Evolutionary conservation across 2,113 vertebrate genomes (phyloP).

Genomic region (Empidonax alnorum): DNA sequence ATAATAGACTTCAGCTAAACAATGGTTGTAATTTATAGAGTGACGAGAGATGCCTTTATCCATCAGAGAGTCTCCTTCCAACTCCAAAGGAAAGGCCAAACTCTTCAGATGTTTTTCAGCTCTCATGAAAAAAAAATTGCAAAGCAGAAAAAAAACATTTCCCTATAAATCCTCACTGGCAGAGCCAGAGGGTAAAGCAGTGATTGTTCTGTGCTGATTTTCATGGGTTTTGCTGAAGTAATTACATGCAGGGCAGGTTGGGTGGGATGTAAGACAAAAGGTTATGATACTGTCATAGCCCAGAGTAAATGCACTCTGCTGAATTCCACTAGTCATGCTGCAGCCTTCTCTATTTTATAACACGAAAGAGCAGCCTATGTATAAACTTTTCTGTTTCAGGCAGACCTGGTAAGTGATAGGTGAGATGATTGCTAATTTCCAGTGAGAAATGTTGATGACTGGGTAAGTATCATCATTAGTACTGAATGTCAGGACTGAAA

Average conservation of each 20-base stretch:
- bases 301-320: not conserved
- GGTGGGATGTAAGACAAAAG: not conserved
- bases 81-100: not conserved
- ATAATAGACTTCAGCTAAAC: slow-evolving; percentile 58
- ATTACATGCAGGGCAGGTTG: not conserved
- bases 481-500: not conserved
- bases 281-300: not conserved
- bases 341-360: not conserved
- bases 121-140: not conserved
- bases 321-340: not conserved
- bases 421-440: not conserved
- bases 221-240: not conserved
- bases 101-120: not conserved
- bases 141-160: not conserved
- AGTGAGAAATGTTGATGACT: not conserved
- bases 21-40: slow-evolving; percentile 48
- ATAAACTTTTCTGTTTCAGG: not conserved
- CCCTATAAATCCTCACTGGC: not conserved
- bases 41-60: not conserved
- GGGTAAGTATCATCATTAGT: not conserved
- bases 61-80: slow-evolving; percentile 15
- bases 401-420: not conserved
- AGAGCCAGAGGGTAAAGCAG: not conserved
- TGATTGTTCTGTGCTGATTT: not conserved
- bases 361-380: not conserved